Conservation (phyloP, 2,113 vertebrate genomes). For the Bubalus kerabau region DNA sequence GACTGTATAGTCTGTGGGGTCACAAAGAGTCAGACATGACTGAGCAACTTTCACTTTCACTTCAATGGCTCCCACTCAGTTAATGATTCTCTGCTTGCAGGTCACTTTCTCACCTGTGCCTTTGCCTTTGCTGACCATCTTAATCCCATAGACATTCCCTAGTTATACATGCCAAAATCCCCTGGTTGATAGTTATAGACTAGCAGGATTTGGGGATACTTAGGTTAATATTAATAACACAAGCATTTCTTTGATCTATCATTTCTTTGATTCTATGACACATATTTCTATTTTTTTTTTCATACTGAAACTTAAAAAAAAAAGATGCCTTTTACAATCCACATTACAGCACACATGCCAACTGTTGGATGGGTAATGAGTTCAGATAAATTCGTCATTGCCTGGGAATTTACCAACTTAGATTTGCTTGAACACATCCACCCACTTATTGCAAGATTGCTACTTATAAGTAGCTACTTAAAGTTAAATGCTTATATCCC, state of each 20-base stretch:
- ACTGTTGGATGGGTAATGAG: background rate
- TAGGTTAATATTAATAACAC: background rate
- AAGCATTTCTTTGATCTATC: background rate
- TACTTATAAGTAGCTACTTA: background rate
- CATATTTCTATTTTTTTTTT: background rate
- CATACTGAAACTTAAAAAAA: background rate
- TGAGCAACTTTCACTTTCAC: background rate
- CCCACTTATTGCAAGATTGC: background rate
- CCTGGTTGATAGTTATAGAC: background rate
- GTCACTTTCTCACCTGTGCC: background rate
- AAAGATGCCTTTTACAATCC: background rate
- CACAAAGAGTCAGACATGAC: background rate
- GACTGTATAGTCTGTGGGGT: background rate
- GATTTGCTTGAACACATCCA: background rate
- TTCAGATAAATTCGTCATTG: background rate
- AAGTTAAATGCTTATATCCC: background rate
- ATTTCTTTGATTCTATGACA: background rate
- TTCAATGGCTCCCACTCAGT: background rate
- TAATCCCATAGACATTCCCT: background rate
- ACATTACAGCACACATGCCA: background rate
- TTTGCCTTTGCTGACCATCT: background rate
- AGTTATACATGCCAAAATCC: background rate
- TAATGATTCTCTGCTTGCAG: background rate
- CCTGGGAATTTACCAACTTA: background rate
- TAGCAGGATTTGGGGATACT: background rate